Percentiles rank a stretch among this genome's conserved stretches.
These are phyloP conservation scores for Micrastur ruficollis DNA, from an alignment of 2,797 vertebrate species.

Conservation along the genomic window DNA sequence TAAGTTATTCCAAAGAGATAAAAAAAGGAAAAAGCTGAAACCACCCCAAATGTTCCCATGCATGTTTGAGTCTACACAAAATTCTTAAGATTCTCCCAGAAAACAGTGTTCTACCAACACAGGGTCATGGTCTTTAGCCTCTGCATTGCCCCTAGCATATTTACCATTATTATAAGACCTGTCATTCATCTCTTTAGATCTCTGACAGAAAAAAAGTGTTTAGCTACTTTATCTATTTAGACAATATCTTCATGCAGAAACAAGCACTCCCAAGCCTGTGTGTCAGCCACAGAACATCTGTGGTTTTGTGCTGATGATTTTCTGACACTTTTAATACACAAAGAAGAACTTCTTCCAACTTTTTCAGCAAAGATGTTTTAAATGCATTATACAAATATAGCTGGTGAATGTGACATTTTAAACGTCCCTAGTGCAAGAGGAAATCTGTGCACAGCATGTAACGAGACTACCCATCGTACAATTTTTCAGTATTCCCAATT, in stretches of 20 bases:
- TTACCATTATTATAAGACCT: constrained; percentile 68
- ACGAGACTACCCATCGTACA: background rate
- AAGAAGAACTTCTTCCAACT: background rate
- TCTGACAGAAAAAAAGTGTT: constrained; percentile 34
- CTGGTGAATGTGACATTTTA: background rate
- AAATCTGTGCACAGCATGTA: background rate
- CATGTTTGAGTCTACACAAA: constrained; percentile 53
- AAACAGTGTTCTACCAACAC: constrained; percentile 46
- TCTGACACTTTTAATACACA: background rate
- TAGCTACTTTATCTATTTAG: constrained; percentile 50
- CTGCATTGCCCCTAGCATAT: constrained; percentile 60
- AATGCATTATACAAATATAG: background rate
- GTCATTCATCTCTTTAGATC: constrained; percentile 64
- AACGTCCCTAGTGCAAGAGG: background rate
- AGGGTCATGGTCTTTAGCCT: constrained; percentile 64
- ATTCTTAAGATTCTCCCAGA: constrained; percentile 62
- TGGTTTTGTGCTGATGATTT: background rate
- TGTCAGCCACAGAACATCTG: constrained; percentile 12
- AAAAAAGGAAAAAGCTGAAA: constrained; percentile 38
- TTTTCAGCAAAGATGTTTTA: background rate
- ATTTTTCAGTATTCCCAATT: background rate
- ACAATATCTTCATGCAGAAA: constrained; percentile 42
- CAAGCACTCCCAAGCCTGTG: background rate
- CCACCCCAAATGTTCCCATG: constrained; percentile 55
- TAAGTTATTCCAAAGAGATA: constrained; percentile 46